phyloP scores from a whole-genome alignment of 1,140 invertebrate species.

The Drosophila subobscura region DNA sequence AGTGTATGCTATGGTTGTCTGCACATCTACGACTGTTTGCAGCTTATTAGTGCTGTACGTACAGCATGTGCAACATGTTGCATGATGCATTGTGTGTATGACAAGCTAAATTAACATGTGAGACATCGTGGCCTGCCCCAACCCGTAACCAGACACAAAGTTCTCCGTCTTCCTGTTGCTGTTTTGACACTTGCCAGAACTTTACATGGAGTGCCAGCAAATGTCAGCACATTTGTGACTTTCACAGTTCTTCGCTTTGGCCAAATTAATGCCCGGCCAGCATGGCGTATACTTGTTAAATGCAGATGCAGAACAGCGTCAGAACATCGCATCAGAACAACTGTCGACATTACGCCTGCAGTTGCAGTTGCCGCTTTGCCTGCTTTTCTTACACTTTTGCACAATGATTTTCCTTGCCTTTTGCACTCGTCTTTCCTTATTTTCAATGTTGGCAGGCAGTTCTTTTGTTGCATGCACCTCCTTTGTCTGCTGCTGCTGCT shows the following conservation, averaged over 20 bases:
- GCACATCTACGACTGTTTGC: conserved; percentile 24
- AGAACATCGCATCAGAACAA: conserved; percentile 36
- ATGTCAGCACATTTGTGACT: conserved; percentile 76
- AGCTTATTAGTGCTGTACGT: conserved; percentile 43
- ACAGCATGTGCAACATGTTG: conserved; percentile 44
- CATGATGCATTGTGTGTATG: conserved; percentile 57
- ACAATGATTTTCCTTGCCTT: conserved; percentile 7
- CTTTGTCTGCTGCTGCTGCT: conserved; percentile 55
- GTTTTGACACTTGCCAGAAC: conserved; percentile 50
- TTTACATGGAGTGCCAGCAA: conserved; percentile 63
- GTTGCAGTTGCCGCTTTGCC: conserved; percentile 8
- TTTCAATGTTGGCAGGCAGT: conserved; percentile 42
- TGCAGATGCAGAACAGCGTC: conserved; percentile 46
- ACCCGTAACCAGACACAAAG: conserved; percentile 22
- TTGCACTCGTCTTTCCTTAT: conserved; percentile 15
- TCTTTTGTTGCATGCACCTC: conserved; percentile 30
- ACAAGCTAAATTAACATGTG: conserved; percentile 76
- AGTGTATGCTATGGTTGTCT: conserved; percentile 42
- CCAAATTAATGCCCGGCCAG: conserved; percentile 67
- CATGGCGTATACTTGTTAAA: conserved; percentile 77
- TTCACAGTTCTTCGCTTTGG: conserved; percentile 30
- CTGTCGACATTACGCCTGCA: conserved; percentile 36
- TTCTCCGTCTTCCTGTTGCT: conserved; percentile 19
- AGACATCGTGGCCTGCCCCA: conserved; percentile 28
- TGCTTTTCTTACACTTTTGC: conserved; percentile 12